phyloP scores from a whole-genome alignment of 2,888 invertebrate genomes.

The Diplolepis rosae region DNA sequence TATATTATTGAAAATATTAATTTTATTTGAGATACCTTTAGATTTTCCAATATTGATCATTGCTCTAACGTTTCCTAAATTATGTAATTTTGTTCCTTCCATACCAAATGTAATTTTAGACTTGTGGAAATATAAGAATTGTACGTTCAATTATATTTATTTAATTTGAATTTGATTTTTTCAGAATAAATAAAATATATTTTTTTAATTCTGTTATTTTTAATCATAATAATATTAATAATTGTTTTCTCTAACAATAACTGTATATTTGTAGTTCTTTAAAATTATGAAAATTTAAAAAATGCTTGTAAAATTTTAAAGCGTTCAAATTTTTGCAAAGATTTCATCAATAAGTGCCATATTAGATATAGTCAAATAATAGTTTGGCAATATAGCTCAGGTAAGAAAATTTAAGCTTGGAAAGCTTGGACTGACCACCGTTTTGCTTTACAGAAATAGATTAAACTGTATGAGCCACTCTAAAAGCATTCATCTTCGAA shows the following conservation, averaged over 20 bases:
- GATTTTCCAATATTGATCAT: neutral
- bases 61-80: neutral
- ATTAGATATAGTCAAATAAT: constrained; percentile 40
- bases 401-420: constrained; percentile 61
- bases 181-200: neutral
- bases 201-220: neutral
- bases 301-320: neutral
- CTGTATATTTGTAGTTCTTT: neutral
- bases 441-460: constrained; percentile 69
- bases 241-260: neutral
- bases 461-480: constrained; percentile 62
- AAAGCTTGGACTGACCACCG: constrained; percentile 61
- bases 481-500: constrained; percentile 60
- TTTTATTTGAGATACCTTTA: neutral
- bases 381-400: constrained; percentile 58
- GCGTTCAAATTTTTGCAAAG: neutral
- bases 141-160: too few relatives aligned
- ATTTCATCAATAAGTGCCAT: neutral
- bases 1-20: too few relatives aligned
- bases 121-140: neutral
- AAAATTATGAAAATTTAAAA: neutral
- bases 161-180: neutral
- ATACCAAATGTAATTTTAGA: neutral
- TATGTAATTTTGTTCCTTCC: neutral
- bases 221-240: neutral